phyloP scores from a whole-genome alignment of 2,888 invertebrate genomes.

The Drosophila vallismaia region DNA sequence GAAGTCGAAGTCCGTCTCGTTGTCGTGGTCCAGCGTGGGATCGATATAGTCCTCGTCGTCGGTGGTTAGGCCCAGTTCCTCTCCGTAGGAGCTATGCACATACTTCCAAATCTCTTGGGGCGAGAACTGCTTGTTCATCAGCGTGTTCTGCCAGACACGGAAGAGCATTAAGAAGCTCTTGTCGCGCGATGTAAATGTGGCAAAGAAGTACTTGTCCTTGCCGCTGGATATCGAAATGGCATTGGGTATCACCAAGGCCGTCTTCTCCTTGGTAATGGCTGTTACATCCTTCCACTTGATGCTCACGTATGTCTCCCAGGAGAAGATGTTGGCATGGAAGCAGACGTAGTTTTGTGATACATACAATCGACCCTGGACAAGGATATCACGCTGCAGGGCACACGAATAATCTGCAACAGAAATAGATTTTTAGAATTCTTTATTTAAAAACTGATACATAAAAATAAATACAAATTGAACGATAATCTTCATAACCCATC shows the following conservation, averaged over 20 bases:
- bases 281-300: conserved; percentile 96
- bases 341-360: conserved; percentile 97
- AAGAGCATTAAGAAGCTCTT: conserved; percentile 98
- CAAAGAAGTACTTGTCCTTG: conserved; percentile 95
- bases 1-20: conserved; percentile 72
- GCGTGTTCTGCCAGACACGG: conserved; percentile 97
- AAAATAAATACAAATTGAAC: too few relatives aligned
- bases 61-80: conserved; percentile 95
- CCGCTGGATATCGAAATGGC: conserved; percentile 94
- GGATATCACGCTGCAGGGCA: conserved; percentile 97
- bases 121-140: conserved; percentile 94
- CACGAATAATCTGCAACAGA: conserved; percentile 94
- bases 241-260: conserved; percentile 97
- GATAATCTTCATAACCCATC: not conserved
- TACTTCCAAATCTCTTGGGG: conserved; percentile 94
- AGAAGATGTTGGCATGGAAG: conserved; percentile 98
- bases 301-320: conserved; percentile 95
- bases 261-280: conserved; percentile 97
- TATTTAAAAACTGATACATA: too few relatives aligned
- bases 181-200: conserved; percentile 96
- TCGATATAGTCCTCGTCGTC: conserved; percentile 94
- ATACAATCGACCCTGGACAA: conserved; percentile 97
- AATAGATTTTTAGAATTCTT: not conserved
- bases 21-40: conserved; percentile 82
- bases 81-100: conserved; percentile 97